Conservation (phyloP, 1,140 invertebrate genomes). For the Scaptodrosophila lebanonensis region DNA sequence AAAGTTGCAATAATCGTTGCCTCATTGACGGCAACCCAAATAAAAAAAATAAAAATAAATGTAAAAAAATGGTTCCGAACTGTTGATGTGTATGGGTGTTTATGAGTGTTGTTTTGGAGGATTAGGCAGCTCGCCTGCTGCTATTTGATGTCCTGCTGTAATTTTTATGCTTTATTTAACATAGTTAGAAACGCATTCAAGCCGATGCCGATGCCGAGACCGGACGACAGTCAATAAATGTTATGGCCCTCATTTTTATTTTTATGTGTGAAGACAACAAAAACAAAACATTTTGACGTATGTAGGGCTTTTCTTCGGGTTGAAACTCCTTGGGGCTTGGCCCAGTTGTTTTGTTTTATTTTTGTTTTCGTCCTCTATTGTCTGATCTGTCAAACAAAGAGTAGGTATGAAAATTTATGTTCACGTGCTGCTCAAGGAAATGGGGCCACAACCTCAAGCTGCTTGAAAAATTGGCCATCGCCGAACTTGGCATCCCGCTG, state of each 20-base stretch:
- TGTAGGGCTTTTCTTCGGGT: constrained; percentile 1
- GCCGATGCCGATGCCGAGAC: constrained; percentile 8
- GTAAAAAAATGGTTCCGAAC: constrained; percentile 11
- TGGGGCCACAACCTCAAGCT: no score
- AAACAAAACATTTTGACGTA: constrained; percentile 37
- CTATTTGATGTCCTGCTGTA: not conserved
- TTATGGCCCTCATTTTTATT: constrained; percentile 63
- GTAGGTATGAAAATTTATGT: constrained; percentile 42
- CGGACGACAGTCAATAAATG: constrained; percentile 61
- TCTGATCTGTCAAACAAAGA: no score
- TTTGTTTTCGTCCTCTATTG: no score
- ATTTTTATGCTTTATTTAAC: constrained; percentile 40
- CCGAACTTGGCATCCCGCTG: not conserved
- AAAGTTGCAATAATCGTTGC: constrained; percentile 35
- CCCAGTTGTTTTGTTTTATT: constrained; percentile 33
- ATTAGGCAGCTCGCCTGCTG: no score
- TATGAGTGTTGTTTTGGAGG: no score
- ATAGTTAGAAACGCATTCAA: constrained; percentile 15
- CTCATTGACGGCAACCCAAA: constrained; percentile 6
- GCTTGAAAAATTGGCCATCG: constrained; percentile 33
- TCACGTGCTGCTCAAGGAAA: constrained; percentile 28
- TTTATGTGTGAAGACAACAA: constrained; percentile 41
- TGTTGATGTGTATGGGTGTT: constrained; percentile 21
- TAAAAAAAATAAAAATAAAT: constrained; percentile 18
- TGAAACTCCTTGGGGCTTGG: constrained; percentile 16